A percentile compares a stretch with the other conserved stretches of the same genome.
Conservation (phyloP, 2,888 invertebrate genomes). For the Yponomeuta sedellus region DNA sequence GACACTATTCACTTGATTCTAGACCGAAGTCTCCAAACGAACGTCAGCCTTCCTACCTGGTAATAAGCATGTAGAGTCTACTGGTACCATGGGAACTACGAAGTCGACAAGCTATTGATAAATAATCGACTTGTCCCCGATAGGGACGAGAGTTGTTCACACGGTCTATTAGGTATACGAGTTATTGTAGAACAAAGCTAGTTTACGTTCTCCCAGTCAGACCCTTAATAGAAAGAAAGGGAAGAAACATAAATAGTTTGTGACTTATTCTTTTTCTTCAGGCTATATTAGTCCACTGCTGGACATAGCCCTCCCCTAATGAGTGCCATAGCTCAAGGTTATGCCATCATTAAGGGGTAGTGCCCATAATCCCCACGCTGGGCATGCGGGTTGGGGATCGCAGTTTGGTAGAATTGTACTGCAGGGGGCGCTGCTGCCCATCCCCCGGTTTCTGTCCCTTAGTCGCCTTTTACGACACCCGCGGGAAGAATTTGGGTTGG, state of each 20-base stretch:
- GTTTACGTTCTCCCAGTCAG: not conserved
- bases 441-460: too few species aligned
- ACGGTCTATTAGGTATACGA: constrained; percentile 35
- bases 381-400: too few species aligned
- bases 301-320: too few species aligned
- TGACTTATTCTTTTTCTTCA: too few species aligned
- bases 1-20: not conserved
- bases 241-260: not conserved
- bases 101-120: constrained; percentile 45
- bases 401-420: too few species aligned
- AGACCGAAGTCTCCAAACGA: not conserved
- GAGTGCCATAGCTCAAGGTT: too few species aligned
- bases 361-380: too few species aligned
- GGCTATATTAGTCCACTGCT: too few species aligned
- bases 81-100: not conserved
- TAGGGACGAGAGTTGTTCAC: constrained; percentile 53
- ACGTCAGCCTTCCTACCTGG: not conserved
- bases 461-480: too few species aligned
- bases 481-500: too few species aligned
- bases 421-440: too few species aligned
- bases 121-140: constrained; percentile 54
- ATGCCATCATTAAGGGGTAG: too few species aligned
- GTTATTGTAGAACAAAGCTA: not conserved
- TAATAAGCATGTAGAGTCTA: not conserved
- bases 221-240: not conserved